phyloP scores from a whole-genome alignment of 2,113 vertebrate genomes.

The Datnioides undecimradiatus region DNA sequence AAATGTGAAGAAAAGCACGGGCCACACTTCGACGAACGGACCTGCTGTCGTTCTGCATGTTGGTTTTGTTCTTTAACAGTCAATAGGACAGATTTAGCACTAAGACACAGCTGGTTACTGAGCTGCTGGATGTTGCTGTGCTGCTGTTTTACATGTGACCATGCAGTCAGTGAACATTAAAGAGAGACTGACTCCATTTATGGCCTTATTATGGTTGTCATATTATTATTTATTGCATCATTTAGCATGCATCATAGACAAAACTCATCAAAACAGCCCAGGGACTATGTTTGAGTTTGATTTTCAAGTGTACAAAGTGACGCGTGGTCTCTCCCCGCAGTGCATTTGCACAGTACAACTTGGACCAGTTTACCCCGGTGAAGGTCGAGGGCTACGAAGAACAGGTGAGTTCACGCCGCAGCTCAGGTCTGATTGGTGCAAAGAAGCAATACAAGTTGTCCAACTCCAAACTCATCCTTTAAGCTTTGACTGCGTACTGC shows the following conservation, averaged over 20 bases:
- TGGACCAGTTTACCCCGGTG: slow-evolving; percentile 98
- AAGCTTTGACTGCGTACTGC: neutral
- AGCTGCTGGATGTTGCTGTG: neutral
- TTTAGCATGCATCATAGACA: neutral
- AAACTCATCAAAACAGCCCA: neutral
- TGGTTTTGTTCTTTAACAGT: neutral
- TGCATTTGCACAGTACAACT: slow-evolving; percentile 98
- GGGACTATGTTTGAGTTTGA: too few relatives aligned
- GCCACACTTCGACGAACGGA: neutral
- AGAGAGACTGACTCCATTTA: neutral
- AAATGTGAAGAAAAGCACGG: neutral
- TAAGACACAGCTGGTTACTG: neutral
- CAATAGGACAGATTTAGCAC: neutral
- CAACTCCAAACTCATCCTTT: neutral
- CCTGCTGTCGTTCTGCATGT: too few relatives aligned
- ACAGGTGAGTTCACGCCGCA: slow-evolving; percentile 85
- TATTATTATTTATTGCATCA: too few relatives aligned
- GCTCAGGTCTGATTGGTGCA: too few relatives aligned
- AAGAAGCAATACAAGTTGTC: too few relatives aligned
- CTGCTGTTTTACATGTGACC: neutral
- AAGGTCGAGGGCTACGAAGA: slow-evolving; percentile 95
- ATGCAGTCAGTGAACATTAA: neutral
- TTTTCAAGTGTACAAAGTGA: neutral
- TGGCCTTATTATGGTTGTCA: neutral
- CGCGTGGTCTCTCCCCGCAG: slow-evolving; percentile 76